Evolutionary conservation across 2,113 vertebrate genomes (phyloP), one percentile per base, ranked within the genome.

Genomic region (Synchiropus splendidus): DNA sequence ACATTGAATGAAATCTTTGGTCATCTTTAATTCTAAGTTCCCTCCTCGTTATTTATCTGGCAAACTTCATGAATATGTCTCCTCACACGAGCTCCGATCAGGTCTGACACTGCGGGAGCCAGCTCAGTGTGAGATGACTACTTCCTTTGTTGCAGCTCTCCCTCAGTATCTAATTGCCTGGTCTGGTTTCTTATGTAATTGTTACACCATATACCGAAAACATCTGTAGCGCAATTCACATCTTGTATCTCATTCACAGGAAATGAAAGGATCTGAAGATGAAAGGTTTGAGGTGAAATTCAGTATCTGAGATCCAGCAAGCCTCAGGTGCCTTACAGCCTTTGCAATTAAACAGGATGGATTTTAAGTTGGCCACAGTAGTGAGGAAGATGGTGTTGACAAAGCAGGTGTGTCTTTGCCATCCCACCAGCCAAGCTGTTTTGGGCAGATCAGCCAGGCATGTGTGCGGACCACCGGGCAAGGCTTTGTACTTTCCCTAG

Each of bases 401-500:
- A 82, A 76, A 79, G 78, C 75, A 77, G 67, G 63, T 62, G 67
- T 74, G 68, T 73, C 74, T 68, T 54, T 74, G 68, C 61, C 71
- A 40, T 57, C 47, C 65, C 65, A 67, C 50, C 47, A 69, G 60
- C 57, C 63, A 58, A 63, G 39, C 54, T 77, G 72, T 78, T 79
- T 72, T 68, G 72, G 74, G 70, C 64, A 72, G 74, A 78, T 79
- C 74, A 70, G 61, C 38, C 38, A 66, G 57, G 67, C 64, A 67
- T 78, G 60, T 74, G 60, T 52, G 45, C 44, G 69, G 79, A 83
- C 79, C 77, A 82, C 77, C 77, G 58, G 71, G 74, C 54, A 65
- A 67, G 67, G 55, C 65, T 77, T 77, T 77, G 77, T 71, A 72
- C 74, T 70, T 78, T 81, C 67, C 78, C 73, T 79, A 52, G 41